Conservation (phyloP, 2,888 invertebrate species). For the Papilio gigon region DNA sequence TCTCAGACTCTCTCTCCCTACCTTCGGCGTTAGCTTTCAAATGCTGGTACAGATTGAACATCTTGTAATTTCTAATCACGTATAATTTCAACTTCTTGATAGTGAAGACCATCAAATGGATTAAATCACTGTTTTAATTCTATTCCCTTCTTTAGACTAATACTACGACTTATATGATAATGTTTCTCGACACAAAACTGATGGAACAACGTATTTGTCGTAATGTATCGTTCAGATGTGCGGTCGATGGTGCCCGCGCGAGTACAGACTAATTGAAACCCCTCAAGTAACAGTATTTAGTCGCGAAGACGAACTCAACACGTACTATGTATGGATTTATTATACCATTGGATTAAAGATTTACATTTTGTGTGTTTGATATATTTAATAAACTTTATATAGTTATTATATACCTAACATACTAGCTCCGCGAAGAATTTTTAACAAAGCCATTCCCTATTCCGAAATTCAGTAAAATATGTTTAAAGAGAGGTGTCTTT, state of each 20-base stretch:
- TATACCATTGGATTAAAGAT: constrained; percentile 22
- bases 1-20: constrained; percentile 82
- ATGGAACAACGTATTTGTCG: neutral
- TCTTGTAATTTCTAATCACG: constrained; percentile 64
- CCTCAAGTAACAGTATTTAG: constrained; percentile 63
- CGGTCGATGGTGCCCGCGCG: neutral
- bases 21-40: constrained; percentile 84
- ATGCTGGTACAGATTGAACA: constrained; percentile 90
- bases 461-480: too few species aligned
- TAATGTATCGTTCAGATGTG: neutral
- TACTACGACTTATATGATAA: too few species aligned
- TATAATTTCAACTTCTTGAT: constrained; percentile 54
- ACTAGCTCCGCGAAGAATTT: too few species aligned
- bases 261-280: constrained; percentile 71
- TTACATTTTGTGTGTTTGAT: neutral
- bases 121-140: neutral
- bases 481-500: too few species aligned
- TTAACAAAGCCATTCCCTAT: too few species aligned
- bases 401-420: neutral
- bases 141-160: neutral
- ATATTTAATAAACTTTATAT: neutral
- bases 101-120: constrained; percentile 58
- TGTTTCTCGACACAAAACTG: too few species aligned
- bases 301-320: constrained; percentile 41
- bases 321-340: neutral